Evolutionary conservation across 2,888 invertebrate species (phyloP).

Genomic region (Electrophaes corylata): DNA sequence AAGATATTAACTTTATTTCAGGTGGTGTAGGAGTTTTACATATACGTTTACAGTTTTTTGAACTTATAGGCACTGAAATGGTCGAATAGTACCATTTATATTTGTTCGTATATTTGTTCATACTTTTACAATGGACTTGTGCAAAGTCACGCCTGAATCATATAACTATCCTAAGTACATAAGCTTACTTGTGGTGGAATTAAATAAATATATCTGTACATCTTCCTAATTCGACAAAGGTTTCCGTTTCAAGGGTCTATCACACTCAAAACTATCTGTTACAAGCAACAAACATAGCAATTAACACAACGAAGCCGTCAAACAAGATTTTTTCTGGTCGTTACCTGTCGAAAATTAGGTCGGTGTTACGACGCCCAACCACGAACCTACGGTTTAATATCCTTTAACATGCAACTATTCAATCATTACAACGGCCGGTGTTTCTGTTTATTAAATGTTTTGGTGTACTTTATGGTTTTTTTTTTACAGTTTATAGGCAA

Average conservation of each 20-base stretch:
- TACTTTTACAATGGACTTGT: no score
- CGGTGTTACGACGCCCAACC: conserved; percentile 60
- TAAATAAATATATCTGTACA: background rate
- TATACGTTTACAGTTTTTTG: no score
- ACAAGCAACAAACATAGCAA: conserved; percentile 46
- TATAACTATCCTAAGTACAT: no score
- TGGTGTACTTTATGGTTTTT: conserved; percentile 13
- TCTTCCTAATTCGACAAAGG: conserved; percentile 9
- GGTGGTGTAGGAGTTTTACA: no score
- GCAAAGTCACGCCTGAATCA: no score
- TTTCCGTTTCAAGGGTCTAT: conserved; percentile 19
- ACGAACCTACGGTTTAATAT: conserved; percentile 65
- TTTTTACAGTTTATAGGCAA: conserved; percentile 2
- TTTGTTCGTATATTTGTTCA: no score
- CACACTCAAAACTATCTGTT: conserved; percentile 26
- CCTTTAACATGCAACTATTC: conserved; percentile 71
- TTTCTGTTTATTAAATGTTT: conserved; percentile 21
- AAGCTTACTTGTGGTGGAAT: no score
- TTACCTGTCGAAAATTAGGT: conserved; percentile 68
- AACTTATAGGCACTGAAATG: no score
- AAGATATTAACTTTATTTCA: no score
- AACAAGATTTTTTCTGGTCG: conserved; percentile 60
- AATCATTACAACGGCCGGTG: conserved; percentile 53
- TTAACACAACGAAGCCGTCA: conserved; percentile 54
- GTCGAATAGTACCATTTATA: no score